Evolutionary conservation across 2,113 vertebrate species (phyloP).

Genomic region (Catharus bicknelli): DNA sequence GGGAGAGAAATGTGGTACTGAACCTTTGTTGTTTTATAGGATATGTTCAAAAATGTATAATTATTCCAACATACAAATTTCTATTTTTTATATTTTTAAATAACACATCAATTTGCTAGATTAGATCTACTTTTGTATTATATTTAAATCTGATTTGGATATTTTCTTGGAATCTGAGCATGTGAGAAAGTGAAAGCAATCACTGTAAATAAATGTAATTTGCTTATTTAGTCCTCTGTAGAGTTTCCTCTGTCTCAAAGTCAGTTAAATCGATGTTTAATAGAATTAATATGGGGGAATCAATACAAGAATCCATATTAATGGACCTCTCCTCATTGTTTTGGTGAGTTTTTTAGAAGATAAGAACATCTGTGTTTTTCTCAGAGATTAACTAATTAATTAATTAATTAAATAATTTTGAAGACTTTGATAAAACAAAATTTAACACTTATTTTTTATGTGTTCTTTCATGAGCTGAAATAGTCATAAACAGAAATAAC

Average conservation of each 20-base stretch:
- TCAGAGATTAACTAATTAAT: neutral
- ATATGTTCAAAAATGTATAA: neutral
- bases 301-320: neutral
- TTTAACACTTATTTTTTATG: neutral
- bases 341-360: neutral
- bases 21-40: neutral
- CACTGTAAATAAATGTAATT: neutral
- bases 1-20: neutral
- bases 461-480: neutral
- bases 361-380: neutral
- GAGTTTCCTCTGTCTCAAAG: neutral
- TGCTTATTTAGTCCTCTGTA: neutral
- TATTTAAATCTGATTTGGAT: neutral
- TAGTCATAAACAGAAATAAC: neutral
- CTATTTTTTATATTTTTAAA: neutral
- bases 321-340: neutral
- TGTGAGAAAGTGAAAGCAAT: neutral
- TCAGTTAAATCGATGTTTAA: neutral
- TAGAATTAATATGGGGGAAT: neutral
- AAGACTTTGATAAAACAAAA: neutral
- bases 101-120: neutral
- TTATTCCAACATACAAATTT: neutral
- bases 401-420: neutral
- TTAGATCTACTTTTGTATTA: neutral
- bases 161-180: neutral